phyloP scores from a whole-genome alignment of 2,888 invertebrate species.

The Cylloceria caligata region DNA sequence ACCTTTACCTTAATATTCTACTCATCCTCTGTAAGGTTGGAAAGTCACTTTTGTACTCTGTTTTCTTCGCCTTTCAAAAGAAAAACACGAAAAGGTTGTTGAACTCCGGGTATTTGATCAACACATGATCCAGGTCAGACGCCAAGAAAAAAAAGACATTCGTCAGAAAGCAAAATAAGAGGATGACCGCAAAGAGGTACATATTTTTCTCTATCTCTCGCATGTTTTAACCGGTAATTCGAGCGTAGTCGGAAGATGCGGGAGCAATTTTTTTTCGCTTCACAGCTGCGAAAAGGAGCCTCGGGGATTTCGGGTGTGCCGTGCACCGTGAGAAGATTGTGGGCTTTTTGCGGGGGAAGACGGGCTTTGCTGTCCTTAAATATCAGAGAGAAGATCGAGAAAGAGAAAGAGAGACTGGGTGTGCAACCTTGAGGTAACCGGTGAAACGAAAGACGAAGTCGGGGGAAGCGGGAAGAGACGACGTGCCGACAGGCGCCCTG shows the following conservation, averaged over 20 bases:
- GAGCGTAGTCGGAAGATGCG: slow-evolving; percentile 36
- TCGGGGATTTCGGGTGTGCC: slow-evolving; percentile 61
- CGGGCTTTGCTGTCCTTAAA: slow-evolving; percentile 66
- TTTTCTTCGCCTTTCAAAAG: not conserved
- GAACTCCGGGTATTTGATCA: slow-evolving; percentile 24
- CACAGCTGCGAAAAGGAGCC: slow-evolving; percentile 65
- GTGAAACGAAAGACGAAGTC: slow-evolving; percentile 56
- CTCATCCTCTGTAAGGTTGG: not conserved
- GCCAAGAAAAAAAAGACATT: slow-evolving; percentile 13
- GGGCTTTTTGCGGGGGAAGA: slow-evolving; percentile 52
- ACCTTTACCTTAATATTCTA: too few species aligned
- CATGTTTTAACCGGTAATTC: slow-evolving; percentile 52
- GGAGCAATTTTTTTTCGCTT: slow-evolving; percentile 51
- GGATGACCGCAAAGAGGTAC: slow-evolving; percentile 35
- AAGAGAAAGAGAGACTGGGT: slow-evolving; percentile 61
- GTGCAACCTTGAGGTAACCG: slow-evolving; percentile 64
- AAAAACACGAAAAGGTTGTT: slow-evolving; percentile 26
- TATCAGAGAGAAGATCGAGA: slow-evolving; percentile 69
- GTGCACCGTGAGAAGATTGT: slow-evolving; percentile 49
- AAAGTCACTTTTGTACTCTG: not conserved
- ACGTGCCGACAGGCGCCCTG: slow-evolving; percentile 71
- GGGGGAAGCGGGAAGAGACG: slow-evolving; percentile 64
- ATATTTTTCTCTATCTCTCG: slow-evolving; percentile 47
- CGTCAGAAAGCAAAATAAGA: slow-evolving; percentile 1
- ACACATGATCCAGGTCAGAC: slow-evolving; percentile 1